These are phyloP conservation scores for Theristicus caerulescens DNA, from an alignment of 2,113 vertebrate species.

Conservation along the genomic window DNA sequence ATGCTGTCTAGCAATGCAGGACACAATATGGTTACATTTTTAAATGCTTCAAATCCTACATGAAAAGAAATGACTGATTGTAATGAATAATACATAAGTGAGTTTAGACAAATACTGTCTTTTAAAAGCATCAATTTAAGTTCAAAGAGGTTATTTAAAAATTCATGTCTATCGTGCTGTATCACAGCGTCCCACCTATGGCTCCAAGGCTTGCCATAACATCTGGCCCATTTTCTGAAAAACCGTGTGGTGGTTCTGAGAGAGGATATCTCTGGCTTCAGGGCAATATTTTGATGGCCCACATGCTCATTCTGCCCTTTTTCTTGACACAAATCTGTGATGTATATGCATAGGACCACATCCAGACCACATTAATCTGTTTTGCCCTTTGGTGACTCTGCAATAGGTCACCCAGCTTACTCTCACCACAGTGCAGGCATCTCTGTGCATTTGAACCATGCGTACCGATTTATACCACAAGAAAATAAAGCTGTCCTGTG, in stretches of 20 bases:
- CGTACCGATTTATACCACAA: fast-evolving
- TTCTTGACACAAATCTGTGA: not conserved
- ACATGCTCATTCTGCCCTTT: not conserved
- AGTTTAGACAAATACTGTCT: not conserved
- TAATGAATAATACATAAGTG: not conserved
- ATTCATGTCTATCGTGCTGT: not conserved
- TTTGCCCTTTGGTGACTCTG: not conserved
- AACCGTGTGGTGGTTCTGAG: not conserved
- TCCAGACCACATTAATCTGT: not conserved
- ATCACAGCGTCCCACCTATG: not conserved
- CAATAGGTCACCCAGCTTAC: not conserved
- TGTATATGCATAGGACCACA: not conserved
- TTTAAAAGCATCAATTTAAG: not conserved
- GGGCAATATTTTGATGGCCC: not conserved
- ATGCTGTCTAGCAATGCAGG: not conserved
- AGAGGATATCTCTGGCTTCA: not conserved
- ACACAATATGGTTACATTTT: not conserved
- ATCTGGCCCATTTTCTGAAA: not conserved
- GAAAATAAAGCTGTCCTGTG: not conserved
- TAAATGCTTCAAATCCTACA: not conserved
- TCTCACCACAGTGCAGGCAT: not conserved
- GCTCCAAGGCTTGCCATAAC: not conserved
- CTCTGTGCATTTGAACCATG: not conserved
- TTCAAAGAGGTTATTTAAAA: not conserved
- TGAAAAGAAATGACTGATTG: not conserved